Evolutionary conservation across 2,113 vertebrate genomes (phyloP).

Genomic region (Chaetura pelagica): DNA sequence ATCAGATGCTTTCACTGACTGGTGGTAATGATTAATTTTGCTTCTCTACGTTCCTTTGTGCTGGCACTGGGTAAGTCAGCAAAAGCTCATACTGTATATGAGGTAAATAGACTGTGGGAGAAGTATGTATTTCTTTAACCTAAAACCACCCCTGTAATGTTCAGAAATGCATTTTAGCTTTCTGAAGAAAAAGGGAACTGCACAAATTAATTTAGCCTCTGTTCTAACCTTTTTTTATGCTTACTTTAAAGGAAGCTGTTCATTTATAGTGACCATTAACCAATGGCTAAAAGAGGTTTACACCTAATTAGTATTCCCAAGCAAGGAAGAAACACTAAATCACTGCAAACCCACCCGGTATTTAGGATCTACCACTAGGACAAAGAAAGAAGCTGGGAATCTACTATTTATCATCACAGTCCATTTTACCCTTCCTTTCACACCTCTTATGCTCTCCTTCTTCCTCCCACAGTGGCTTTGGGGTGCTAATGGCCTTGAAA

Average conservation of each 20-base stretch:
- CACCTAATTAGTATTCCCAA: constrained; percentile 14
- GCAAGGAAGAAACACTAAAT: constrained; percentile 17
- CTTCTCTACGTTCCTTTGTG: neutral
- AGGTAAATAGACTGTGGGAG: constrained; percentile 32
- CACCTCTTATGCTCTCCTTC: neutral
- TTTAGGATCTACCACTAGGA: neutral
- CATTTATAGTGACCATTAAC: constrained; percentile 33
- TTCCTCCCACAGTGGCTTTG: neutral
- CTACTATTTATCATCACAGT: neutral
- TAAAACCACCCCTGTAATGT: neutral
- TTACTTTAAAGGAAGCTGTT: constrained; percentile 16
- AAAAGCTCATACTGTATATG: neutral
- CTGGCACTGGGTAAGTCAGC: neutral
- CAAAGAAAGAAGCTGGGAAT: constrained; percentile 1
- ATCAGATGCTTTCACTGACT: constrained; percentile 25
- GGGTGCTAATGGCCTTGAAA: neutral
- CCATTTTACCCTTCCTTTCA: neutral
- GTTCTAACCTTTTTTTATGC: neutral
- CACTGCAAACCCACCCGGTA: neutral
- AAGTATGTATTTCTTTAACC: constrained; percentile 2
- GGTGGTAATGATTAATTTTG: constrained; percentile 50
- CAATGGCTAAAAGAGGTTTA: constrained; percentile 33
- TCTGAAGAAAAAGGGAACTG: constrained; percentile 13
- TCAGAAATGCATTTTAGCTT: constrained; percentile 15
- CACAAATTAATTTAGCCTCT: neutral